Conservation (phyloP, 2,797 vertebrate genomes). For the Chelidonichthys spinosus region DNA sequence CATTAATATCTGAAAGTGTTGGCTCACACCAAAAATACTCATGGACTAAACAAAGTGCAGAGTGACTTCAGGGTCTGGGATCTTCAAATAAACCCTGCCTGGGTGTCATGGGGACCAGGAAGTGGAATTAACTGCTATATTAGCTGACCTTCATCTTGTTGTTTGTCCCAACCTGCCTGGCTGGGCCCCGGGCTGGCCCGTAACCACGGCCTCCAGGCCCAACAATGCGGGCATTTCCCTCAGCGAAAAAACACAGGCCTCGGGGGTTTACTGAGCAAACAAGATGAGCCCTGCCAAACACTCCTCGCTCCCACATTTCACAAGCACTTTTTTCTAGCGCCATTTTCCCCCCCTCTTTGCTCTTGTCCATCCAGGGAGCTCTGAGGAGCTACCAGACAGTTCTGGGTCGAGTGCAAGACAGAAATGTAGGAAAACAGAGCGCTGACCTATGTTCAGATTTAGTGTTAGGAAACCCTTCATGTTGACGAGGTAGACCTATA, state of each 20-base stretch:
- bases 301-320: constrained; percentile 86
- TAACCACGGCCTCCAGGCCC: constrained; percentile 95
- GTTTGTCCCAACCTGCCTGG: constrained; percentile 95
- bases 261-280: constrained; percentile 97
- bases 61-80: constrained; percentile 97
- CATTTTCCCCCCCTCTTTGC: constrained; percentile 60
- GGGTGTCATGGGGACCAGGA: constrained; percentile 98
- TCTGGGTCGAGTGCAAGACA: constrained; percentile 70
- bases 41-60: constrained; percentile 89
- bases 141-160: constrained; percentile 97
- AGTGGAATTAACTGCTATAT: constrained; percentile 96
- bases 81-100: constrained; percentile 98
- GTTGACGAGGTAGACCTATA: constrained; percentile 18
- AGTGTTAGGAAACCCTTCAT: constrained; percentile 25
- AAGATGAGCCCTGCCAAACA: constrained; percentile 87
- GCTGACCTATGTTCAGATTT: constrained; percentile 53
- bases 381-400: constrained; percentile 64
- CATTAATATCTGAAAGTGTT: constrained; percentile 95
- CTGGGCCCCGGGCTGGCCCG: constrained; percentile 88
- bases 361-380: constrained; percentile 59
- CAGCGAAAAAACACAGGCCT: constrained; percentile 85
- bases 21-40: constrained; percentile 85
- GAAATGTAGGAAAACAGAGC: constrained; percentile 55
- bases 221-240: constrained; percentile 97
- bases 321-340: constrained; percentile 79